A percentile compares a stretch with the other conserved stretches of the same genome.
Evolutionary conservation across 2,797 vertebrate genomes (phyloP).

Genomic region (Tangara arthus): DNA sequence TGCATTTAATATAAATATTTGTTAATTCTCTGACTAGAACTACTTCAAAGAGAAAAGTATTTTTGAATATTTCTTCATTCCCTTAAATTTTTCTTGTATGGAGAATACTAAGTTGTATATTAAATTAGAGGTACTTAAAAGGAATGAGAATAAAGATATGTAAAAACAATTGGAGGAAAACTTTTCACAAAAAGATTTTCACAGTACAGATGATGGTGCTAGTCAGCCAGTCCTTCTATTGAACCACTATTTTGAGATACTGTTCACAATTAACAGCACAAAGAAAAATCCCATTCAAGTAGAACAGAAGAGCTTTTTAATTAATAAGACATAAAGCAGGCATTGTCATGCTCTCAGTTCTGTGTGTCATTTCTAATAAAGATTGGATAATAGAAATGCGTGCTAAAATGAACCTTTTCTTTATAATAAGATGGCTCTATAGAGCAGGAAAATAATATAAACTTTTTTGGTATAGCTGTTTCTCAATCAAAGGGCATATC

Average conservation of each 20-base stretch:
- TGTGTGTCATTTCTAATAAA: not conserved
- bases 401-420: not conserved
- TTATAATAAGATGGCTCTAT: not conserved
- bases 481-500: constrained; percentile 41
- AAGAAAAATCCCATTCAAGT: not conserved
- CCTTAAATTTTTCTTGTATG: not conserved
- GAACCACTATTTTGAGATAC: not conserved
- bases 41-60: not conserved
- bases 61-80: not conserved
- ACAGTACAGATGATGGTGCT: not conserved
- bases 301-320: not conserved
- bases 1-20: not conserved
- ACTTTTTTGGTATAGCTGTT: not conserved
- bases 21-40: not conserved
- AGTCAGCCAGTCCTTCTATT: not conserved
- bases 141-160: not conserved
- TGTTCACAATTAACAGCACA: not conserved
- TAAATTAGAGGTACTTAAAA: not conserved
- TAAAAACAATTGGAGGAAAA: not conserved
- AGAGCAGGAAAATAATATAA: not conserved
- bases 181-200: not conserved
- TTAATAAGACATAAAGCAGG: not conserved
- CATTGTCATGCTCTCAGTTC: not conserved
- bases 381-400: not conserved
- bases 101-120: not conserved